A percentile compares a stretch with the other conserved stretches of the same genome.
phyloP scores from a whole-genome alignment of 37 sponge, comb jelly and placozoan species.

The Agelas oroides region DNA sequence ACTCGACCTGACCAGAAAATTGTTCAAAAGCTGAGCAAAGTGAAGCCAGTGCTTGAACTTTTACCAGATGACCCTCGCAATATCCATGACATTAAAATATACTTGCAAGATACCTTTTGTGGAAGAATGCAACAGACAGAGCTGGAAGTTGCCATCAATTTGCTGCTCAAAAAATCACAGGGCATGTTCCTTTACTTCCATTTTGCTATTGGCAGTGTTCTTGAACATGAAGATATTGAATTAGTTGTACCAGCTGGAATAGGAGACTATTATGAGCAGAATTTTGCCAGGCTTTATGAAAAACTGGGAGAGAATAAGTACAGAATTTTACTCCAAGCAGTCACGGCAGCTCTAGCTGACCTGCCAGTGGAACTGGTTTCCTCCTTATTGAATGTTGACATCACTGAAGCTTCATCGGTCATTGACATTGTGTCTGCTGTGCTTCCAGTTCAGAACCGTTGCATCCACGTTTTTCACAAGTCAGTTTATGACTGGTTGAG shows the following conservation, averaged over 20 bases:
- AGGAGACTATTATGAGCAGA: conserved; percentile 57
- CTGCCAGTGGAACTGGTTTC: conserved; percentile 12
- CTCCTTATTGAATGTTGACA: background rate
- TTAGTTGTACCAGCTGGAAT: conserved; percentile 57
- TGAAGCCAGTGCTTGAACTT: conserved; percentile 35
- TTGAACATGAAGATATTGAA: conserved; percentile 7
- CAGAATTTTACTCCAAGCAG: conserved; percentile 19
- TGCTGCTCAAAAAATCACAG: conserved; percentile 43
- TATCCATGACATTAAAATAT: conserved; percentile 18
- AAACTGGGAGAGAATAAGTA: conserved; percentile 24
- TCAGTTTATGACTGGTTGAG: conserved; percentile 38
- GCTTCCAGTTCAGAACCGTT: conserved; percentile 11
- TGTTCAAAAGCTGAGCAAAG: background rate
- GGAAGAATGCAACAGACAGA: conserved; percentile 1
- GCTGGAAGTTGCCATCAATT: conserved; percentile 15
- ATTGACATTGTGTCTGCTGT: conserved; percentile 1
- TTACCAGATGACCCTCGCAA: conserved; percentile 35
- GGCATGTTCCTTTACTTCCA: conserved; percentile 64
- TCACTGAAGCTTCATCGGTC: background rate
- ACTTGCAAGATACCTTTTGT: background rate
- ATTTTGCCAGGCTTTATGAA: conserved; percentile 5
- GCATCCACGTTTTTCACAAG: conserved; percentile 38
- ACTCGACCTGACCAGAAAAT: conserved; percentile 48
- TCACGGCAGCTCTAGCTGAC: conserved; percentile 7
- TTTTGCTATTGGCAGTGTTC: conserved; percentile 34